phyloP scores from a whole-genome alignment of 2,797 vertebrate genomes.

The Sebastes vulpes region DNA sequence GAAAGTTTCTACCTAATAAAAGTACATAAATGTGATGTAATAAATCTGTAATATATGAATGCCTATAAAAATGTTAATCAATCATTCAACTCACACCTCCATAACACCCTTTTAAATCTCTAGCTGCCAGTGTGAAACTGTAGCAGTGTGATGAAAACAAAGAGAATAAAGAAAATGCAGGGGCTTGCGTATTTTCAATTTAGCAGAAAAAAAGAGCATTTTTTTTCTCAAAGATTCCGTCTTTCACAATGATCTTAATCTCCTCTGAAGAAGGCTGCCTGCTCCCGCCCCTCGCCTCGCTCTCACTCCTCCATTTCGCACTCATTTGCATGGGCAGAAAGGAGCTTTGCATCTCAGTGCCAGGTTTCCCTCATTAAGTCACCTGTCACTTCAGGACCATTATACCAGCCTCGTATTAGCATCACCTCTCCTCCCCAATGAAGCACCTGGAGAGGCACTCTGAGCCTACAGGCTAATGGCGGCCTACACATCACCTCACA shows the following conservation, averaged over 20 bases:
- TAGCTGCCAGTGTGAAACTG: conserved; percentile 35
- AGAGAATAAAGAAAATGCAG: conserved; percentile 41
- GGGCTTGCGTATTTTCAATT: conserved; percentile 45
- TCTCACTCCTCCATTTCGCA: conserved; percentile 58
- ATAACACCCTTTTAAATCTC: conserved; percentile 36
- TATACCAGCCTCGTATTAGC: conserved; percentile 72
- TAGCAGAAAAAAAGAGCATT: conserved; percentile 31
- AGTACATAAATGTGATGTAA: conserved; percentile 24
- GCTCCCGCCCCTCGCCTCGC: conserved; percentile 37
- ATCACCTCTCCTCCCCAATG: conserved; percentile 73
- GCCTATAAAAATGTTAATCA: conserved; percentile 60
- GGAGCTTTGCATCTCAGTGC: conserved; percentile 60
- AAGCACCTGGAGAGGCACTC: conserved; percentile 63
- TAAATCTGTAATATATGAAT: conserved; percentile 54
- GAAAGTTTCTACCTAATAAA: not conserved
- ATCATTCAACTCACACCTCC: conserved; percentile 54
- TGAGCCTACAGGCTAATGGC: conserved; percentile 60
- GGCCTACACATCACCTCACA: conserved; percentile 63
- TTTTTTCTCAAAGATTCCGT: conserved; percentile 29
- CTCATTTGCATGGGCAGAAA: conserved; percentile 73
- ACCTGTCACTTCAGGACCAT: conserved; percentile 81
- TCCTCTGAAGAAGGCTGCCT: conserved; percentile 50
- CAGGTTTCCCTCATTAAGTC: conserved; percentile 79
- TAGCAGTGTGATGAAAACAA: conserved; percentile 55
- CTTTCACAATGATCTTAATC: conserved; percentile 74